Evolutionary conservation across 2,888 invertebrate species (phyloP), one percentile per base, ranked within the genome.

Genomic region (Diachrysia chrysitis): DNA sequence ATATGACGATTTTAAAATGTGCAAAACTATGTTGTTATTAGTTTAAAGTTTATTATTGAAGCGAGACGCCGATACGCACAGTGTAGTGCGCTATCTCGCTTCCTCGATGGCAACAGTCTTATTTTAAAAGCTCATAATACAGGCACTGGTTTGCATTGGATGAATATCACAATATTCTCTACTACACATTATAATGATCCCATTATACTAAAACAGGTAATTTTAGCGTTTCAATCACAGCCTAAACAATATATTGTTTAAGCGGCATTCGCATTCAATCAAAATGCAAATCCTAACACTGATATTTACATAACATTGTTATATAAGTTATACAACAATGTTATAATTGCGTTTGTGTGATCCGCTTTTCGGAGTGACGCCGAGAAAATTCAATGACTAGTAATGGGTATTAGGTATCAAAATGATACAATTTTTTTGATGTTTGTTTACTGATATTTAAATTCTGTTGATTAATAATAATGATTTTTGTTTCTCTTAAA

Each of bases 201-300:
- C 17, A 19, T 21, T 12, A 4, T 21, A 12, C 10, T 14, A 10
- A 19, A 51, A 19, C 48, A 10, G 48, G 19, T 21, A 51, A 51
- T 51, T 51, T 21, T 21, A 51, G 12, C 48, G 12, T 21, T 21
- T 51, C 48, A 51, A 51, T 51, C 48, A 48, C 17, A 51, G 4
- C 21, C 21, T 3, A 21, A 73, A 17, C 42, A 65, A 61, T 59
- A 42, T 53, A 71, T 75, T 60, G 65, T 65, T 71, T 25, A 59
- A 61, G 60, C 42, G 62, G 62, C 75, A 82, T 80, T 81, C 78
- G 63, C 71, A 75, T 79, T 84, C 86, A 85, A 90, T 91, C 89
- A 90, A 89, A 90, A 91, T 91, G 90, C 85, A 89, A 91, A 90
- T 91, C 81, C 76, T 48, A 79, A 83, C 79, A 84, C 82, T 75